A percentile compares a stretch with the other conserved stretches of the same genome.
Evolutionary conservation across 2,797 vertebrate genomes (phyloP).

Genomic region (Clarias laeviceps): DNA sequence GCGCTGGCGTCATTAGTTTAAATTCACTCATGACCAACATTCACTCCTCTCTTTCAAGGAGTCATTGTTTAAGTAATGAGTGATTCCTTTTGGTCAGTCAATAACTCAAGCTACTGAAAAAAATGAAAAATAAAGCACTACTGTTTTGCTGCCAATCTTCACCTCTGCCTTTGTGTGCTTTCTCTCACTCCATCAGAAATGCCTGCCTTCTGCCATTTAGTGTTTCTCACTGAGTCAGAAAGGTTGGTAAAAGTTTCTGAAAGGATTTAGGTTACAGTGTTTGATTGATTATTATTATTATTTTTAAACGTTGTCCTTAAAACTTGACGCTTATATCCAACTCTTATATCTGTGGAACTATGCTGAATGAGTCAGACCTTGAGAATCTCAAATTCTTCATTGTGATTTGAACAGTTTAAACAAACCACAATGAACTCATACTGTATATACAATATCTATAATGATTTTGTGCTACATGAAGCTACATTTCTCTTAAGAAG

Average conservation of each 20-base stretch:
- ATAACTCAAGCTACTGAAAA: not conserved
- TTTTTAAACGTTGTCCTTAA: not conserved
- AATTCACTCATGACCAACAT: not conserved
- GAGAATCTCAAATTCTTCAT: not conserved
- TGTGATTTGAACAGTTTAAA: not conserved
- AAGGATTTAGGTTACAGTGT: not conserved
- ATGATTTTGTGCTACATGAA: not conserved
- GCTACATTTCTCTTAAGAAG: not conserved
- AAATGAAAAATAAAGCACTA: not conserved
- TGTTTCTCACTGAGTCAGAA: not conserved
- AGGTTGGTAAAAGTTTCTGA: slow-evolving; percentile 1
- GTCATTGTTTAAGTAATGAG: not conserved
- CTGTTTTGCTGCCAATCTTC: not conserved
- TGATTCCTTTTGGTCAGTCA: not conserved
- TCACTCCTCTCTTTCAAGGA: not conserved
- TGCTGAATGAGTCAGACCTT: not conserved
- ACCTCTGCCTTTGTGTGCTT: not conserved
- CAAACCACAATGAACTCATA: not conserved
- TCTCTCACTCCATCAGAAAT: not conserved
- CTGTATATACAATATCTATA: not conserved
- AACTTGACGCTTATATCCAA: not conserved
- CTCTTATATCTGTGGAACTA: not conserved
- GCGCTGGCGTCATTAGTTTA: not conserved
- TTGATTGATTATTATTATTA: not conserved
- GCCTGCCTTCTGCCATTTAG: not conserved